Conservation (phyloP, 2,113 vertebrate species). For the Scomber japonicus region DNA sequence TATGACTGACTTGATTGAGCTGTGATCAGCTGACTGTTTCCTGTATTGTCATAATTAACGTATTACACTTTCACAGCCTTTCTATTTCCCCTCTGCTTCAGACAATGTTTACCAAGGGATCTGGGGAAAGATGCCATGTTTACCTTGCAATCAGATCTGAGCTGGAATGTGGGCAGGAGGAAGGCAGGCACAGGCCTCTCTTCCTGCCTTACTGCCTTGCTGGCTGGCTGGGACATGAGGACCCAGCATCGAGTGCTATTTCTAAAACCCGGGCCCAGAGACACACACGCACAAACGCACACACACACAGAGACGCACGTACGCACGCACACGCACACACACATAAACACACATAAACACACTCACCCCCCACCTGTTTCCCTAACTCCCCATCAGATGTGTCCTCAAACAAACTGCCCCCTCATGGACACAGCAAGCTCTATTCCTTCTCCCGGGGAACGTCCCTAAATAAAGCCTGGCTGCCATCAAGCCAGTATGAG, state of each 20-base stretch:
- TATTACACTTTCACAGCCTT: conserved; percentile 70
- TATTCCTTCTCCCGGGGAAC: conserved; percentile 55
- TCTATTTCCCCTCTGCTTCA: conserved; percentile 62
- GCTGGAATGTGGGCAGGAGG: conserved; percentile 70
- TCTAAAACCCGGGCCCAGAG: conserved; percentile 58
- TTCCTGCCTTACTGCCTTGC: conserved; percentile 55
- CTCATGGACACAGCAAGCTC: conserved; percentile 52
- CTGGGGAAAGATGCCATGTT: conserved; percentile 76
- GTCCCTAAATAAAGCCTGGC: conserved; percentile 71
- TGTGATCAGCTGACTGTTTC: conserved; percentile 54
- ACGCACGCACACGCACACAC: neutral
- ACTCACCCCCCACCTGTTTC: conserved; percentile 64
- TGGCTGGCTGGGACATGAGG: conserved; percentile 36
- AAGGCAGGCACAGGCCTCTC: conserved; percentile 55
- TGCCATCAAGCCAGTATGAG: conserved; percentile 41
- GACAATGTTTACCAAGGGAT: conserved; percentile 76
- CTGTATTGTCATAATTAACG: conserved; percentile 72
- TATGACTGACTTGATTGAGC: conserved; percentile 39
- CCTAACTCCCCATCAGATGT: conserved; percentile 65
- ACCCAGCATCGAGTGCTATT: conserved; percentile 70
- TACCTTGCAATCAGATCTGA: conserved; percentile 84
- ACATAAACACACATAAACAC: conserved; percentile 7
- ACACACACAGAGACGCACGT: conserved; percentile 6
- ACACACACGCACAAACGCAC: conserved; percentile 22
- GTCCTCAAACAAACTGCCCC: conserved; percentile 66